Percentiles rank a stretch among this genome's conserved stretches.
Evolutionary conservation across 2,797 vertebrate species (phyloP).

Genomic region (Microchirus variegatus): DNA sequence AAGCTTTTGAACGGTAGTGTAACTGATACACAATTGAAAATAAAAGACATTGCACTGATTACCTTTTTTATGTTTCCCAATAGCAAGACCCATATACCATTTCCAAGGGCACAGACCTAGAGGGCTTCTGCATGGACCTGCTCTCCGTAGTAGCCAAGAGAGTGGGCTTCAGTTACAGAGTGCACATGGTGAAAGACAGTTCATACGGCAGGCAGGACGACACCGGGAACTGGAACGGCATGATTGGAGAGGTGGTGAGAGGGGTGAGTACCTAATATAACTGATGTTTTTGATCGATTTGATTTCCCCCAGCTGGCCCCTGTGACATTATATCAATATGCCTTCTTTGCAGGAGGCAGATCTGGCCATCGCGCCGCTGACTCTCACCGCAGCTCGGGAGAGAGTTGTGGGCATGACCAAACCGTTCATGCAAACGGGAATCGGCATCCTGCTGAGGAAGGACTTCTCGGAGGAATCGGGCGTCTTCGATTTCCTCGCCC

Average conservation of each 20-base stretch:
- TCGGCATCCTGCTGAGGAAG: constrained; percentile 87
- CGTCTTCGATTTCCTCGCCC: constrained; percentile 87
- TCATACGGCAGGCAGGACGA: constrained; percentile 81
- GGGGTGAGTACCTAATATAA: constrained; percentile 75
- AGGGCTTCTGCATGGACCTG: constrained; percentile 91
- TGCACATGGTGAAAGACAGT: constrained; percentile 86
- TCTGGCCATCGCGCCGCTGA: constrained; percentile 88
- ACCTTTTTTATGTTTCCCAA: neutral
- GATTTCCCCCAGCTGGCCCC: neutral
- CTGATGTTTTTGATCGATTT: constrained; percentile 18
- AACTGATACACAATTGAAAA: neutral
- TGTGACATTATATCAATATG: neutral
- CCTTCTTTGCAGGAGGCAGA: constrained; percentile 84
- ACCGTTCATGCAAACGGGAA: constrained; percentile 91
- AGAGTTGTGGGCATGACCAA: constrained; percentile 88
- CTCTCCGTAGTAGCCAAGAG: constrained; percentile 83
- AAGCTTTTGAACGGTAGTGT: too few species aligned
- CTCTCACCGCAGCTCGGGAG: constrained; percentile 86
- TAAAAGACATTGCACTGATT: neutral
- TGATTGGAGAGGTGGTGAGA: constrained; percentile 88
- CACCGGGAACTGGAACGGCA: constrained; percentile 87
- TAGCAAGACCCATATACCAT: constrained; percentile 90
- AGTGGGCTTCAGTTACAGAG: constrained; percentile 85
- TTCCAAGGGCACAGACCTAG: constrained; percentile 79
- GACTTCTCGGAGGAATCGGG: constrained; percentile 78